Conservation (phyloP, 1,140 invertebrate species). For the Colletes gigas region DNA sequence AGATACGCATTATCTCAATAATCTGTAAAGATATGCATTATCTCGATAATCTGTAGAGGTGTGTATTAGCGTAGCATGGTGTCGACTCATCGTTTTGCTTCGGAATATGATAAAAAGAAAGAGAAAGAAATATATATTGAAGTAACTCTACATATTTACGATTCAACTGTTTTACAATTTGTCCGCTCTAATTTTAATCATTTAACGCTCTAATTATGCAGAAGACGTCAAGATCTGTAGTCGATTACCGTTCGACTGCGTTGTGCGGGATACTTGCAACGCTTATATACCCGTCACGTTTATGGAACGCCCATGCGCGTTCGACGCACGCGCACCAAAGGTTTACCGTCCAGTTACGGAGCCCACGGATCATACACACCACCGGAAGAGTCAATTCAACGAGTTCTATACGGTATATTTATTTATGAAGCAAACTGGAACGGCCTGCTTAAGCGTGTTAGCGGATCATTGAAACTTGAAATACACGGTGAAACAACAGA, state of each 20-base stretch:
- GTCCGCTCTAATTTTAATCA: too few relatives aligned
- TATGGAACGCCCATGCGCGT: background rate
- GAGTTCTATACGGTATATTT: constrained; percentile 5
- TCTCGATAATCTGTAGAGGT: too few relatives aligned
- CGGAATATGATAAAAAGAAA: too few relatives aligned
- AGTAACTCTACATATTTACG: background rate
- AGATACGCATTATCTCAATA: too few relatives aligned
- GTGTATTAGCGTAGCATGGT: too few relatives aligned
- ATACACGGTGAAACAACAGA: background rate
- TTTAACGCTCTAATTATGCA: background rate
- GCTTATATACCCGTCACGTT: background rate
- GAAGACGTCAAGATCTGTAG: too few relatives aligned
- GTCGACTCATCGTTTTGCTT: too few relatives aligned
- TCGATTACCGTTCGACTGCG: too few relatives aligned
- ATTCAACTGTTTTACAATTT: too few relatives aligned
- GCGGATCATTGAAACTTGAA: constrained; percentile 2
- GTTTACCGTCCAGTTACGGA: background rate
- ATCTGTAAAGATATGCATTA: too few relatives aligned
- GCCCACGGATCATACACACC: constrained; percentile 2
- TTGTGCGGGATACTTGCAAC: background rate
- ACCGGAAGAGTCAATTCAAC: constrained; percentile 42
- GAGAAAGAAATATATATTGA: too few relatives aligned
- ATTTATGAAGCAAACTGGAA: constrained; percentile 31
- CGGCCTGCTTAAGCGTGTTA: constrained; percentile 2
- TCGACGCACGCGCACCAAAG: background rate